Base-by-base conservation (phyloP, 1,140 invertebrate species). In the Araneus ventricosus region DNA sequence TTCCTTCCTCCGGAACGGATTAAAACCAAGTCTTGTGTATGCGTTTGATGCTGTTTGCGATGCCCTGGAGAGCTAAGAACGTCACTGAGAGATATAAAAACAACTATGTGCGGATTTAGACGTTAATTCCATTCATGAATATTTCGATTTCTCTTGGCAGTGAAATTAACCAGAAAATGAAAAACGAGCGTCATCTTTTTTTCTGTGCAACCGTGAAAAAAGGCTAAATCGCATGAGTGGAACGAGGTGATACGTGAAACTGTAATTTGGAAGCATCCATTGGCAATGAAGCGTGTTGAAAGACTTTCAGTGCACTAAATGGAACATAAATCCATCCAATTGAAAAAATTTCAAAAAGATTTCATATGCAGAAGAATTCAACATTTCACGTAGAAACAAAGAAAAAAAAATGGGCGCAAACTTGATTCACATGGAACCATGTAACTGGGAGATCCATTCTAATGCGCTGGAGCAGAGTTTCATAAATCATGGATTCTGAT, bases 101-200 rank as follows among this genome's bases (percentile, higher is more conserved):
- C 7, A 75, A 3, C n/a, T 75, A 30, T 30, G 30, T 5, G 34
- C 3, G 34, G 70, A 75, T 75, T 75, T 75, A 75, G 70, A n/a
- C 30, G 70, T 75, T 75, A 20, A 75, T 34, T 17, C 70, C 27
- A 75, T 37, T 75, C 70, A 75, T n/a, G 34, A 75, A 75, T 37
- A 75, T 34, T 75, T 10, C n/a, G 34, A 75, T 75, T 75, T 75
- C 70, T 34, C 0, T 34, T 34, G 4, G 30, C 30, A 20, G 30
- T n/a, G 70, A 34, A 75, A 75, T 75, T 75, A 34, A 37, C 30
- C 20, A 75, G n/a, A n/a, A n/a, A n/a, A 75, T 75, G 70, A 34
- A 75, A 75, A 75, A n/a, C 20, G 2, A 20, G 59, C 59, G 17
- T 52, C 45, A 17, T 0, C 0, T 52, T 52, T 52, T 67, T 67